Conservation (phyloP, 2,113 vertebrate species). For the Peromyscus californicus region DNA sequence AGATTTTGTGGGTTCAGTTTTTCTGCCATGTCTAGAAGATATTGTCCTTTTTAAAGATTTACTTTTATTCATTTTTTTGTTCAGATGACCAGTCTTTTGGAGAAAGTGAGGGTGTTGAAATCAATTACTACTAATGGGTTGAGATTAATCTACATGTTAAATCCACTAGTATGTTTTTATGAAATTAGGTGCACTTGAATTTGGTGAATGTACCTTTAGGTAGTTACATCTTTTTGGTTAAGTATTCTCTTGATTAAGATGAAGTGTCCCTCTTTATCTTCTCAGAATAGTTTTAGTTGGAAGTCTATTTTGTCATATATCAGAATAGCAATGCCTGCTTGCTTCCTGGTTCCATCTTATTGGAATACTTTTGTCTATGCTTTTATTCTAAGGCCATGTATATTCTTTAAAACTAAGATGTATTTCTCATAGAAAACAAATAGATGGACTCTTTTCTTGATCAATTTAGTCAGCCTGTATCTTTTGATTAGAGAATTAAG, state of each 20-base stretch:
- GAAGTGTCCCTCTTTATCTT: too few relatives aligned
- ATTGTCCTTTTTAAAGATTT: background rate
- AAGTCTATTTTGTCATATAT: background rate
- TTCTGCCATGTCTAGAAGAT: background rate
- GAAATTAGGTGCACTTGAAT: background rate
- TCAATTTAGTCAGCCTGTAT: background rate
- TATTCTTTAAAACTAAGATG: background rate
- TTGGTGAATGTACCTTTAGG: background rate
- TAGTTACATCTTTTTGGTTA: too few relatives aligned
- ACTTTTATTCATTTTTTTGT: background rate
- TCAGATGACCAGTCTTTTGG: background rate
- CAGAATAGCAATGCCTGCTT: background rate
- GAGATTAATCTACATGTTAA: background rate
- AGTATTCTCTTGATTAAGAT: background rate
- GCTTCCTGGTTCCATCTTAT: too few relatives aligned
- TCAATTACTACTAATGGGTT: background rate
- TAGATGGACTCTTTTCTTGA: background rate
- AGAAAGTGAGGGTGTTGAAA: background rate
- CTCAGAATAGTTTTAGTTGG: background rate
- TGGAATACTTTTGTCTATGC: background rate
- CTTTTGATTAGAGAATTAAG: background rate
- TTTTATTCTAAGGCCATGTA: background rate
- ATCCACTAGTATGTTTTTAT: background rate
- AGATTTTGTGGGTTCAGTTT: background rate
- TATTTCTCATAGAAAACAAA: background rate